Conservation (phyloP, 2,888 invertebrate species). For the Leptinotarsa juncta region DNA sequence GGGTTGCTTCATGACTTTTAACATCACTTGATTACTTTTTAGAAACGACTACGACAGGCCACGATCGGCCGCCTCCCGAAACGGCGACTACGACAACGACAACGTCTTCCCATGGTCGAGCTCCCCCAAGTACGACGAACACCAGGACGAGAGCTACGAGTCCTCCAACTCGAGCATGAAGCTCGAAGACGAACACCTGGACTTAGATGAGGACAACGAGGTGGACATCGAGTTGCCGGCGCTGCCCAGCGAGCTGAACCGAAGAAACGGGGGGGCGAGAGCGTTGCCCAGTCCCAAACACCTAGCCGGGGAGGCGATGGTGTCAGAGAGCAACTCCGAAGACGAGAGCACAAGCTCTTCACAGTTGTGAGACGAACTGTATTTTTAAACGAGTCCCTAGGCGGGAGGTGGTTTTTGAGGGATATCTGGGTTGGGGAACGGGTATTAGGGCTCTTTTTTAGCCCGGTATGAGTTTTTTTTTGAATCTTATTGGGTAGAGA, state of each 20-base stretch:
- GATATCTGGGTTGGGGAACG: background rate
- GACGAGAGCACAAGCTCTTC: slow-evolving; percentile 70
- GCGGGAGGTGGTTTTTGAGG: background rate
- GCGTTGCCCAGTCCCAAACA: slow-evolving; percentile 70
- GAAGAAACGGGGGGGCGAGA: slow-evolving; percentile 53
- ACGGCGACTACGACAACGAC: slow-evolving; percentile 49
- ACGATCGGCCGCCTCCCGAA: slow-evolving; percentile 42
- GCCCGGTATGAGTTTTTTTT: too few species aligned
- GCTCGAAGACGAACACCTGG: slow-evolving; percentile 44
- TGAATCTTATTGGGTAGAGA: too few species aligned
- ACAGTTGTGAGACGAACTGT: slow-evolving; percentile 59
- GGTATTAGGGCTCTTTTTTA: background rate
- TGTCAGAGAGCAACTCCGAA: slow-evolving; percentile 73
- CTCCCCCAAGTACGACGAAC: slow-evolving; percentile 39
- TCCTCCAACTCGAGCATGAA: slow-evolving; percentile 44
- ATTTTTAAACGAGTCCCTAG: slow-evolving; percentile 28
- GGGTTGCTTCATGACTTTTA: too few species aligned
- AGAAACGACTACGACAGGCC: slow-evolving; percentile 49
- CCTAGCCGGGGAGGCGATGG: slow-evolving; percentile 77
- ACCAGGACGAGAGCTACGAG: slow-evolving; percentile 37
- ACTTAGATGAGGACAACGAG: slow-evolving; percentile 57
- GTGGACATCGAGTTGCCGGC: slow-evolving; percentile 58
- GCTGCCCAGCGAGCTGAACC: slow-evolving; percentile 63
- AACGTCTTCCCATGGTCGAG: slow-evolving; percentile 48
- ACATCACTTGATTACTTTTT: slow-evolving; percentile 11